Evolutionary conservation across 2,113 vertebrate species (phyloP), one percentile per base, ranked within the genome.

Genomic region (Zeus faber): DNA sequence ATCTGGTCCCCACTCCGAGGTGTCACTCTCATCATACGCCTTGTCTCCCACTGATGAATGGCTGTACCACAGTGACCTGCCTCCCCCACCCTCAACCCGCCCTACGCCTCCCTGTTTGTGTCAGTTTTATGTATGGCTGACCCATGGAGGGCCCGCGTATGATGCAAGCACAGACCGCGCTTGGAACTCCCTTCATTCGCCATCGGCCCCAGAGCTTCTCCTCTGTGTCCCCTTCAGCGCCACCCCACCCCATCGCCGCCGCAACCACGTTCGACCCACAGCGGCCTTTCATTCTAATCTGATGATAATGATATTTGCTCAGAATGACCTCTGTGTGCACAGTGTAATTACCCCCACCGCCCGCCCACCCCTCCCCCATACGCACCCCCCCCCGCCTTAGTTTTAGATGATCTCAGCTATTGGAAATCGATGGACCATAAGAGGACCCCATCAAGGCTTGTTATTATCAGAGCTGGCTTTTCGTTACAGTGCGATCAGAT

Each of bases 381-480:
- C 9, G 33, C 33, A 82, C 77, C 84, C n/a, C n/a, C n/a, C n/a
- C n/a, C n/a, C n/a, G n/a, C n/a, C n/a, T n/a, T n/a, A n/a, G n/a
- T n/a, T n/a, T n/a, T n/a, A n/a, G n/a, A 83, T 84, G 78, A 87
- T 85, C 80, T 76, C 62, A 43, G 61, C 83, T 87, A 89, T 89
- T 82, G 89, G 88, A 89, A 89, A 90, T 89, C 86, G 70, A 88
- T 90, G 80, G 70, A 54, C 80, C 74, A 85, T 87, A 86, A 87
- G 87, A 84, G 82, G 75, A 81, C 65, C 76, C 76, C 83, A 87
- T 86, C 87, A 82, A 59, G 76, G 74, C 73, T 75, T 76, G 80
- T 89, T 87, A 87, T 83, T 80, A 76, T 85, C 82, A 85, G 55
- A 13, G 70, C 82, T 80, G 53, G 60, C 80, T 77, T 82, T 85